Conservation (phyloP, 1,140 invertebrate species). For the Pararge aegeria region DNA sequence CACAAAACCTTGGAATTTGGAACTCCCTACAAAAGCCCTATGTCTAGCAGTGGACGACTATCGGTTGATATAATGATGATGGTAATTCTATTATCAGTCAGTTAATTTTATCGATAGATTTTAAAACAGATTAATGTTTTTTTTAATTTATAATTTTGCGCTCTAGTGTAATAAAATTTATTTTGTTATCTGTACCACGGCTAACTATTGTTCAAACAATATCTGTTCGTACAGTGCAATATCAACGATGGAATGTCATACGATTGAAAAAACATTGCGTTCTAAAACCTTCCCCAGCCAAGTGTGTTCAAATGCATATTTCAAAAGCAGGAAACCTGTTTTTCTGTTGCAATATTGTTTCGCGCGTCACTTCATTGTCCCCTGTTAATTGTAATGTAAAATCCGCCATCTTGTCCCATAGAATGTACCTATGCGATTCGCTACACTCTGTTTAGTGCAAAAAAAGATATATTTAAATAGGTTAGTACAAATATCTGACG, state of each 20-base stretch:
- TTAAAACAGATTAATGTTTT: no score
- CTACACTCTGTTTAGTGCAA: constrained; percentile 11
- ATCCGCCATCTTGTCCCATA: constrained; percentile 64
- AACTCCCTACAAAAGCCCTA: no score
- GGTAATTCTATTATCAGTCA: no score
- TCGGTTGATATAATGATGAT: no score
- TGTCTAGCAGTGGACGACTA: no score
- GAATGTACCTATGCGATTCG: constrained; percentile 28
- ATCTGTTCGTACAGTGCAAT: no score
- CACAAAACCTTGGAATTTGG: no score
- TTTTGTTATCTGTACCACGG: no score
- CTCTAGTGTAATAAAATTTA: no score
- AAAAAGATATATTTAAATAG: constrained; percentile 2
- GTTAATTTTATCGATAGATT: no score
- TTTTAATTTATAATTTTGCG: no score
- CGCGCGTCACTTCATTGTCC: constrained; percentile 50
- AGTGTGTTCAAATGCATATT: constrained; percentile 13
- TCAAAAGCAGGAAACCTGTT: constrained; percentile 60
- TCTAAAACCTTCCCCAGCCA: constrained; percentile 10
- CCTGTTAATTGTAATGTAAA: constrained; percentile 67
- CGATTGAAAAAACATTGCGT: constrained; percentile 20
- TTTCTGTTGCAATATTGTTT: constrained; percentile 67
- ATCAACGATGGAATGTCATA: not conserved
- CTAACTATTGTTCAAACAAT: not conserved
- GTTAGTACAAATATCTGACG: constrained; percentile 7